phyloP scores from a whole-genome alignment of 2,113 vertebrate species.

The Illadopsis cleaveri region DNA sequence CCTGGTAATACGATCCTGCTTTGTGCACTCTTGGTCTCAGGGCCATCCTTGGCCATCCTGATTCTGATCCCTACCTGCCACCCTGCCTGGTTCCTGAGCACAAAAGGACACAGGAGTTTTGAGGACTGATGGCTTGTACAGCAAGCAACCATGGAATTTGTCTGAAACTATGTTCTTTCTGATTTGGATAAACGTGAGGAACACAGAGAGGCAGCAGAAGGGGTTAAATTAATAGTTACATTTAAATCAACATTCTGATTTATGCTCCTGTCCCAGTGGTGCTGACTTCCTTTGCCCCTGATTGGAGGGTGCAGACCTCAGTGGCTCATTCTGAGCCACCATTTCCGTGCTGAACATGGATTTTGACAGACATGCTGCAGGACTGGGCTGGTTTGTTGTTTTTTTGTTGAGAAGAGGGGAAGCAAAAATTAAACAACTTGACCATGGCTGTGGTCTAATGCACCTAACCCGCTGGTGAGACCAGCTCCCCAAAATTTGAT shows the following conservation, averaged over 20 bases:
- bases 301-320: not conserved
- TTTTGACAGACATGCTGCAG: not conserved
- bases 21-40: fast-evolving
- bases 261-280: not conserved
- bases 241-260: constrained; percentile 7
- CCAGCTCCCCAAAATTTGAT: fast-evolving
- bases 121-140: not conserved
- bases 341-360: not conserved
- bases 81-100: not conserved
- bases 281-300: not conserved
- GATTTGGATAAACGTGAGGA: not conserved
- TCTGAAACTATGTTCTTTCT: not conserved
- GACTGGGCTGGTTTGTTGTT: not conserved
- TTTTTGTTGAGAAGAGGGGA: not conserved
- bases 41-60: not conserved
- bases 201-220: not conserved
- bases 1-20: not conserved
- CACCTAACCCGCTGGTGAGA: not conserved
- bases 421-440: not conserved
- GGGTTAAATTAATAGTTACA: not conserved
- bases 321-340: not conserved
- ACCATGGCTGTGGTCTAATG: not conserved
- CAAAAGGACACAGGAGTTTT: fast-evolving
- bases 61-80: not conserved
- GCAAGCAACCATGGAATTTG: not conserved